Percentiles rank a stretch among this genome's conserved stretches.
phyloP scores from a whole-genome alignment of 2,113 vertebrate species.

The Gadus chalcogrammus region DNA sequence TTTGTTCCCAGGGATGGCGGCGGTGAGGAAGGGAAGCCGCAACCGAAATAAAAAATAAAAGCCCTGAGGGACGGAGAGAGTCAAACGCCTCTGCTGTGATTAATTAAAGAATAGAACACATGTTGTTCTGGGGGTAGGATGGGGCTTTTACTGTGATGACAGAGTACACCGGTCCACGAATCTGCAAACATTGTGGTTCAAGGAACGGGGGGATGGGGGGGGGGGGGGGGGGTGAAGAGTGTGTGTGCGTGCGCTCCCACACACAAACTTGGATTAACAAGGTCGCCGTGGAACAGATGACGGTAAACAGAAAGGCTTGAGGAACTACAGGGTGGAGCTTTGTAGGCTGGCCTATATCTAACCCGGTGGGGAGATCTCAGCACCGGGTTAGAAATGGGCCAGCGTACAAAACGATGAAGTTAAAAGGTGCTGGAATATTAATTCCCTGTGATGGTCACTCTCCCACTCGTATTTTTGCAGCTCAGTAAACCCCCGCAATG shows the following conservation, averaged over 20 bases:
- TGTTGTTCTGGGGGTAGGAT: background rate
- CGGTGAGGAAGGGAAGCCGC: too few relatives aligned
- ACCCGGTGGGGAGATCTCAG: too few relatives aligned
- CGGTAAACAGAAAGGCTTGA: too few relatives aligned
- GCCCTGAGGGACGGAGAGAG: constrained; percentile 6
- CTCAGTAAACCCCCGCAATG: too few relatives aligned
- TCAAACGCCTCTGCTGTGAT: constrained; percentile 45
- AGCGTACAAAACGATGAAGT: background rate
- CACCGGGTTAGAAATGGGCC: background rate
- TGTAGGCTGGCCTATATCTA: background rate
- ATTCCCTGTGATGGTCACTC: constrained; percentile 24
- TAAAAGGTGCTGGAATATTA: constrained; percentile 8
- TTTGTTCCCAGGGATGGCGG: too few relatives aligned
- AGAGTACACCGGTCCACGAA: constrained; percentile 23
- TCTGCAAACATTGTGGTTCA: constrained; percentile 6
- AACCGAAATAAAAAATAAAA: too few relatives aligned
- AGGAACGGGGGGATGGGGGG: background rate
- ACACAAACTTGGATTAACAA: too few relatives aligned
- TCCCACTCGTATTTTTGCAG: constrained; percentile 15
- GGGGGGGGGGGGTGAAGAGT: background rate
- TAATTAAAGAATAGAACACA: constrained; percentile 50
- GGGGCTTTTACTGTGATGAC: constrained; percentile 23
- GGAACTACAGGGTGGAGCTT: too few relatives aligned
- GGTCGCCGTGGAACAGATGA: too few relatives aligned
- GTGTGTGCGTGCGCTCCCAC: too few relatives aligned